Evolutionary conservation across 2,797 vertebrate species (phyloP).

Genomic region (Enteromius afrohamiltoni): DNA sequence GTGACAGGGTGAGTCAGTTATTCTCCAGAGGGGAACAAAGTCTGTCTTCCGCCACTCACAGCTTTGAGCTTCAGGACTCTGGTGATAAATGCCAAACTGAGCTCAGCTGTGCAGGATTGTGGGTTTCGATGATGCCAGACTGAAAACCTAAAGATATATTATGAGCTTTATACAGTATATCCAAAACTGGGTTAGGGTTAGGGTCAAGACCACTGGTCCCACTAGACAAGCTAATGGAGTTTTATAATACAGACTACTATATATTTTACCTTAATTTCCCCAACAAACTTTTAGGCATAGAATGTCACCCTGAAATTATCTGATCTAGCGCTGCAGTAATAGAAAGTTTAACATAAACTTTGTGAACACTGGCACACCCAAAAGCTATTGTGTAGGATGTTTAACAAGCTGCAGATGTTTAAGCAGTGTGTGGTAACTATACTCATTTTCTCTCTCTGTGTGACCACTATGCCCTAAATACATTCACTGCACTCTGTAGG

Average conservation of each 20-base stretch:
- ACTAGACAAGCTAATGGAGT: no score
- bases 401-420: constrained; percentile 44
- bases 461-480: constrained; percentile 18
- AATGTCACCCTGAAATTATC: constrained; percentile 3
- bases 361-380: not conserved
- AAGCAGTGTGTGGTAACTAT: constrained; percentile 20
- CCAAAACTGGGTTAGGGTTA: no score
- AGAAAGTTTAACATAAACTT: not conserved
- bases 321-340: not conserved
- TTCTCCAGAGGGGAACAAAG: constrained; percentile 25
- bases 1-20: constrained; percentile 36
- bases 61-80: constrained; percentile 29
- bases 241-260: not conserved
- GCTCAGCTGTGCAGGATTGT: constrained; percentile 37
- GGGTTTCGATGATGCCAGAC: constrained; percentile 27
- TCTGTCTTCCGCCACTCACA: constrained; percentile 32
- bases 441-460: constrained; percentile 32
- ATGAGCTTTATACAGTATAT: not conserved
- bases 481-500: not conserved
- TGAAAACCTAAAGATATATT: not conserved
- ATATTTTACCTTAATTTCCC: not conserved
- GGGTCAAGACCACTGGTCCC: no score
- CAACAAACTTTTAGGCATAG: not conserved
- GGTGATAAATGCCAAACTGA: constrained; percentile 46
- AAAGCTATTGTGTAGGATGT: not conserved